Conservation (phyloP, 2,113 vertebrate genomes). For the Steatornis caripensis region DNA sequence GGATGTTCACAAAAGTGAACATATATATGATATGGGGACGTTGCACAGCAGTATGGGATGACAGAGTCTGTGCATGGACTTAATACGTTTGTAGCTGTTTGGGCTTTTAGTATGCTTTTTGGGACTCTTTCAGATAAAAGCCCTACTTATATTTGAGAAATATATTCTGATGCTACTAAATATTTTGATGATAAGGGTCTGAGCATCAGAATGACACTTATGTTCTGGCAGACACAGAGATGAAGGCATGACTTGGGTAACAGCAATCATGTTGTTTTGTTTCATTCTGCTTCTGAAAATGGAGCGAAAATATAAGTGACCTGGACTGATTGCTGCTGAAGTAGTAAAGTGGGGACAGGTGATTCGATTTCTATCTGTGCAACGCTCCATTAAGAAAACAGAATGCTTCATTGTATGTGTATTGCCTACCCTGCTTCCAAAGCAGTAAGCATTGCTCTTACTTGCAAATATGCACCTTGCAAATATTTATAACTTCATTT, state of each 20-base stretch:
- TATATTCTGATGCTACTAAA: not conserved
- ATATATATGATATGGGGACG: too few species aligned
- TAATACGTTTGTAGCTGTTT: not conserved
- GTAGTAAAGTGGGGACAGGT: not conserved
- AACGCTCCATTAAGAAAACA: conserved; percentile 26
- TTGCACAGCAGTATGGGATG: not conserved
- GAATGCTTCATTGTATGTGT: conserved; percentile 19
- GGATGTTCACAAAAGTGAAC: not conserved
- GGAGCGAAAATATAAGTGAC: conserved; percentile 12
- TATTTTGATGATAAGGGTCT: not conserved
- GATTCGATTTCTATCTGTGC: conserved; percentile 36
- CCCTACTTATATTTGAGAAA: not conserved
- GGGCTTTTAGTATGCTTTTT: not conserved
- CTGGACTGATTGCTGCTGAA: not conserved
- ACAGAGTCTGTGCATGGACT: not conserved
- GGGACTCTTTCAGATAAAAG: not conserved
- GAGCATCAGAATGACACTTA: not conserved
- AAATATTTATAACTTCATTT: conserved; percentile 45
- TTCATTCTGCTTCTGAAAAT: not conserved
- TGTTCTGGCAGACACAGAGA: not conserved
- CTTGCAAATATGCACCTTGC: not conserved
- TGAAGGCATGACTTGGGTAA: not conserved
- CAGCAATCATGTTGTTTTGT: not conserved
- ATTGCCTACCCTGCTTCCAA: not conserved
- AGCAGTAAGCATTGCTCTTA: not conserved